Evolutionary conservation across 2,113 vertebrate genomes (phyloP).

Genomic region (Dunckerocampus dactyliophorus): DNA sequence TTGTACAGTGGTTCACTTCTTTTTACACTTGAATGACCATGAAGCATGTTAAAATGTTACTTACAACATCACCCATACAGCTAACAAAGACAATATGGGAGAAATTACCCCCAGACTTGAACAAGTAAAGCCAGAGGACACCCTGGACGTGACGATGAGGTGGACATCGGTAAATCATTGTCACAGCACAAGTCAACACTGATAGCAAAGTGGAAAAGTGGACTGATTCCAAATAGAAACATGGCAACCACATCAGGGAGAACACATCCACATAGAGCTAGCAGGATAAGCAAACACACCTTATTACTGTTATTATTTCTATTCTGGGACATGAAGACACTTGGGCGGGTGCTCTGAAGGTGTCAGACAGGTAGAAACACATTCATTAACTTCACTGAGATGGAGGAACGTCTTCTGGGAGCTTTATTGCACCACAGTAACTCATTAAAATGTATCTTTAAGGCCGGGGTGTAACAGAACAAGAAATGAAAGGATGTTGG

Average conservation of each 20-base stretch:
- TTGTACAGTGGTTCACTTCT: too few species aligned
- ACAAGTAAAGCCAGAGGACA: not conserved
- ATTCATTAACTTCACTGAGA: not conserved
- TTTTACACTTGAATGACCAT: too few species aligned
- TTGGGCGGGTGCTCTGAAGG: conserved; percentile 7
- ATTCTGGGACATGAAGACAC: not conserved
- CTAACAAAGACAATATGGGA: not conserved
- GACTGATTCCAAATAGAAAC: conserved; percentile 41
- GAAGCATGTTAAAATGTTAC: not conserved
- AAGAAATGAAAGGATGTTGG: too few species aligned
- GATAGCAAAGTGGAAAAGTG: conserved; percentile 41
- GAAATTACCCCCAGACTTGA: not conserved
- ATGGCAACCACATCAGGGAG: conserved; percentile 16
- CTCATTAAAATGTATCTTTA: too few species aligned
- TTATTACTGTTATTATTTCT: not conserved
- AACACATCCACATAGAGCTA: conserved; percentile 22
- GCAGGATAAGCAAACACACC: conserved; percentile 30
- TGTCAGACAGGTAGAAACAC: conserved; percentile 2
- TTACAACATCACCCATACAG: not conserved
- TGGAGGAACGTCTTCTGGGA: not conserved
- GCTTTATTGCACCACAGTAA: too few species aligned
- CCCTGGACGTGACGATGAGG: conserved; percentile 4
- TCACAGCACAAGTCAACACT: not conserved
- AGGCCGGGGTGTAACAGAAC: too few species aligned
- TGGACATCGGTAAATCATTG: conserved; percentile 13